phyloP scores from a whole-genome alignment of 2,888 invertebrate species.

The Crossocerus cetratus region DNA sequence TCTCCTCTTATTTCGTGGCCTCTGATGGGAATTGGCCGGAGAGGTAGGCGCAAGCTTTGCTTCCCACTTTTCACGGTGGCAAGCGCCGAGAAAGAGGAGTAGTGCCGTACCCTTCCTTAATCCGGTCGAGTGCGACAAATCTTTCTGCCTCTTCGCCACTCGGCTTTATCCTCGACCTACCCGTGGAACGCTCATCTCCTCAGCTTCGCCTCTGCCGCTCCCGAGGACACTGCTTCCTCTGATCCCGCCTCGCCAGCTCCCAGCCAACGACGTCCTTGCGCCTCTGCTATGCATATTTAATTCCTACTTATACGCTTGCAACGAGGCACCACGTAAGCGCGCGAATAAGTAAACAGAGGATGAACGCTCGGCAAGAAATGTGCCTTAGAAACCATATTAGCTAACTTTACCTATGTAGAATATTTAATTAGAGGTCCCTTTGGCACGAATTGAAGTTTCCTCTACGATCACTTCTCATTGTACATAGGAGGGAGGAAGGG shows the following conservation, averaged over 20 bases:
- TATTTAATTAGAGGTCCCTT: no score
- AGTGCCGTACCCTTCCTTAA: constrained; percentile 54
- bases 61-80: constrained; percentile 16
- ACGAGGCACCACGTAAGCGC: constrained; percentile 58
- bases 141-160: constrained; percentile 21
- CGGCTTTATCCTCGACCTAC: neutral
- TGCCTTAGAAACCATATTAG: constrained; percentile 62
- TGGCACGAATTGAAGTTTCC: no score
- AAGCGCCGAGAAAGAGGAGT: constrained; percentile 3
- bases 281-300: constrained; percentile 66
- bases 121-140: constrained; percentile 58
- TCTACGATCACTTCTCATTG: no score
- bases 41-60: constrained; percentile 2
- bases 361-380: constrained; percentile 52
- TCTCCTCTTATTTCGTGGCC: constrained; percentile 25
- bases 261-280: constrained; percentile 21
- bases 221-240: neutral
- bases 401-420: no score
- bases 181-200: no score
- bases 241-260: constrained; percentile 1
- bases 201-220: neutral
- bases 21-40: constrained; percentile 4
- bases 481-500: no score
- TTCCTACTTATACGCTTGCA: constrained; percentile 59
- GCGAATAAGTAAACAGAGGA: constrained; percentile 66